Evolutionary conservation across 2,888 invertebrate species (phyloP).

Genomic region (Eupithecia exiguata): DNA sequence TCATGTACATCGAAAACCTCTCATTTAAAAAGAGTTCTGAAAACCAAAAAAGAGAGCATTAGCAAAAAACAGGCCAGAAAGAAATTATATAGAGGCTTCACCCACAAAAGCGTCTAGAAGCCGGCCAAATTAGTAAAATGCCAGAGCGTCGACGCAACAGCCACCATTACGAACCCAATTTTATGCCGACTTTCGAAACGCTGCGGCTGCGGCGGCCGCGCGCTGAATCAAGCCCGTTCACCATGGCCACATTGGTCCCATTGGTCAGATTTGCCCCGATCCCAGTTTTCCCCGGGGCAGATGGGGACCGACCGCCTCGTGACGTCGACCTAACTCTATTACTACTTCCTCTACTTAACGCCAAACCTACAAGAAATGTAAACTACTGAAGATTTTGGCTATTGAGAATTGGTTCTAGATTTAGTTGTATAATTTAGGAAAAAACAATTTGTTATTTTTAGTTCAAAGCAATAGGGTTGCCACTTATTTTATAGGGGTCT

Average conservation of each 20-base stretch:
- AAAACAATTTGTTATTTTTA: not conserved
- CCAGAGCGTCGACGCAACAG: constrained; percentile 81
- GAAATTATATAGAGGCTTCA: constrained; percentile 33
- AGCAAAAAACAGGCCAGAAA: constrained; percentile 30
- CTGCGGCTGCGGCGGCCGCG: constrained; percentile 78
- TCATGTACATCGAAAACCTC: not conserved
- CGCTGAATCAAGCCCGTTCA: constrained; percentile 60
- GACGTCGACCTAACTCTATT: constrained; percentile 84
- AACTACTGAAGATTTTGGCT: constrained; percentile 61
- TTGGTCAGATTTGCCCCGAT: constrained; percentile 47
- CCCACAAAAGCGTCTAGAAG: constrained; percentile 54
- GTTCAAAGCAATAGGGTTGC: not conserved
- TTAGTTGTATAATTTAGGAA: not conserved
- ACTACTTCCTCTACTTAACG: constrained; percentile 86
- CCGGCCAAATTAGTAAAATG: constrained; percentile 47
- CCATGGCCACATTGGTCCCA: constrained; percentile 46
- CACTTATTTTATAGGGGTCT: not conserved
- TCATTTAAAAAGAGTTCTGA: not conserved
- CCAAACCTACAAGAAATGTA: constrained; percentile 84
- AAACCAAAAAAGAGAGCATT: constrained; percentile 34
- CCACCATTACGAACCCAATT: constrained; percentile 82
- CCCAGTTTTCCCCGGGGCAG: constrained; percentile 73
- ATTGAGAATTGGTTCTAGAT: constrained; percentile 62
- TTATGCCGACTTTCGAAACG: constrained; percentile 82
- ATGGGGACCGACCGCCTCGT: constrained; percentile 77